phyloP scores from a whole-genome alignment of 2,797 vertebrate genomes.

The Mallotus villosus region DNA sequence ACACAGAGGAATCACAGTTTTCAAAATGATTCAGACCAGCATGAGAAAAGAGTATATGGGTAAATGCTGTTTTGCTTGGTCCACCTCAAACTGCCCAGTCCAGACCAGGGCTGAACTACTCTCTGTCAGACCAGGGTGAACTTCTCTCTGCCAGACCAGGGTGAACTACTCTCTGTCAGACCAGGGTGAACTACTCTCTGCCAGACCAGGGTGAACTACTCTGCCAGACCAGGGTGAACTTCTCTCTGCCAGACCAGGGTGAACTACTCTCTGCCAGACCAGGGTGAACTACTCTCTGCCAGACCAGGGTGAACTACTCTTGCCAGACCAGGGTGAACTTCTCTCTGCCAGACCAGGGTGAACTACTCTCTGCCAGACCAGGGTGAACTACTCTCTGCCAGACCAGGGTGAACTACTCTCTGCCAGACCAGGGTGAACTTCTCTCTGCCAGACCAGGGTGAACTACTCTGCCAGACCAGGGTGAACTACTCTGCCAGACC shows the following conservation, averaged over 20 bases:
- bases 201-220: neutral
- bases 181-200: conserved; percentile 12
- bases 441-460: conserved; percentile 47
- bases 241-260: conserved; percentile 48
- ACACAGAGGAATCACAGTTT: neutral
- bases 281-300: conserved; percentile 13
- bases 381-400: conserved; percentile 10
- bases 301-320: conserved; percentile 2
- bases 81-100: neutral
- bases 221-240: conserved; percentile 42
- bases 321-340: conserved; percentile 54
- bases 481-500: conserved; percentile 41
- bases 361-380: neutral
- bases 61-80: neutral
- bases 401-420: too few relatives aligned
- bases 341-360: too few relatives aligned
- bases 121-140: conserved; percentile 48
- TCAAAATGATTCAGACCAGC: neutral
- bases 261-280: too few relatives aligned
- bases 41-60: neutral
- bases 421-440: too few relatives aligned
- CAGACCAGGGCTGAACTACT: neutral
- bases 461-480: conserved; percentile 7
- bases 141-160: too few relatives aligned
- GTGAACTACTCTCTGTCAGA: neutral